These are phyloP conservation scores for Pedetes capensis DNA, from an alignment of 2,113 vertebrate genomes.

Conservation along the genomic window DNA sequence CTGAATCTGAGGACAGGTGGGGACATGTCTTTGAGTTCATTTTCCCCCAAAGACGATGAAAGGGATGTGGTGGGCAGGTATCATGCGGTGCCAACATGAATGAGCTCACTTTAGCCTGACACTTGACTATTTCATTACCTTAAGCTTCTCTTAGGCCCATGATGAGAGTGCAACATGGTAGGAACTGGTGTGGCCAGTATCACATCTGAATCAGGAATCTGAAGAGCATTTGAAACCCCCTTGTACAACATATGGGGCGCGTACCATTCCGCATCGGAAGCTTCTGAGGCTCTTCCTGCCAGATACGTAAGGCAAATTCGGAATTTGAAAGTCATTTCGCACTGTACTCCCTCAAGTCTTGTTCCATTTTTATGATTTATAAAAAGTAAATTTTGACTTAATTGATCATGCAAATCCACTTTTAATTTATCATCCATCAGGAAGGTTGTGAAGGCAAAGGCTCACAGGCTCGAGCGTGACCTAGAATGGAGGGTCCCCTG, in stretches of 20 bases:
- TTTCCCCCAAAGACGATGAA: background rate
- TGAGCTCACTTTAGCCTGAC: background rate
- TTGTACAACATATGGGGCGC: too few species aligned
- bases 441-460: background rate
- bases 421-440: background rate
- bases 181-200: background rate
- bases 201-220: background rate
- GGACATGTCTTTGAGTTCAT: background rate
- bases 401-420: background rate
- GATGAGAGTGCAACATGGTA: rapidly evolving
- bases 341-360: background rate
- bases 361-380: background rate
- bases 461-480: background rate
- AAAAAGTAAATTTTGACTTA: background rate
- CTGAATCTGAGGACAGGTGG: background rate
- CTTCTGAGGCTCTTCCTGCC: background rate
- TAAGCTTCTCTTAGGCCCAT: background rate
- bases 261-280: background rate
- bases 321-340: background rate
- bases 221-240: background rate
- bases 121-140: background rate
- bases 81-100: background rate
- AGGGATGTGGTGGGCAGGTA: background rate
- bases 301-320: background rate
- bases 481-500: background rate